These are phyloP conservation scores for Polyploca ridens DNA, from an alignment of 2,888 invertebrate genomes.

Conservation along the genomic window DNA sequence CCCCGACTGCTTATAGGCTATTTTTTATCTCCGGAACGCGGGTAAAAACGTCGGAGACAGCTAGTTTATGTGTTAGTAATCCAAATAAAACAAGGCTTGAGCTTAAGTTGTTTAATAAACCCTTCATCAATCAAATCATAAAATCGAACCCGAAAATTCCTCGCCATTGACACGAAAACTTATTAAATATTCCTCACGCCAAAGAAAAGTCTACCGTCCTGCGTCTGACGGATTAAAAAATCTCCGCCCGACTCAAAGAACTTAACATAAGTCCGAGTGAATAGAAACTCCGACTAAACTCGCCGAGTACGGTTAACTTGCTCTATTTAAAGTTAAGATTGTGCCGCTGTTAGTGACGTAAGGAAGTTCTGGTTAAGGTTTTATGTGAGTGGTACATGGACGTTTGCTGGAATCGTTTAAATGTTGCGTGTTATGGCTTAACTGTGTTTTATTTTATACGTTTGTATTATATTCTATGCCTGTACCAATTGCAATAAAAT, in stretches of 20 bases:
- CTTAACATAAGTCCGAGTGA: slow-evolving; percentile 12
- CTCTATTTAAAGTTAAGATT: slow-evolving; percentile 44
- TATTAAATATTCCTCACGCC: slow-evolving; percentile 9
- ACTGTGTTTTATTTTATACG: background rate
- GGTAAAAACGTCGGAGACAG: too few species aligned
- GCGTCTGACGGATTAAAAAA: slow-evolving; percentile 14
- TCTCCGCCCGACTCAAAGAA: slow-evolving; percentile 8
- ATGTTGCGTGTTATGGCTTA: background rate
- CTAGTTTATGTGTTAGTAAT: too few species aligned
- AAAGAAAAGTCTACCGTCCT: background rate
- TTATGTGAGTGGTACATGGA: background rate
- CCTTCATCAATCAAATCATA: background rate
- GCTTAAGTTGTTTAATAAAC: background rate
- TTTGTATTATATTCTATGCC: too few species aligned
- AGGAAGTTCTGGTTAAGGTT: slow-evolving; percentile 18
- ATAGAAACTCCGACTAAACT: slow-evolving; percentile 11
- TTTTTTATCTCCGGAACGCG: too few species aligned
- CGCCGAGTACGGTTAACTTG: slow-evolving; percentile 17
- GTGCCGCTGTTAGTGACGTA: slow-evolving; percentile 30
- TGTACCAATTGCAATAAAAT: too few species aligned
- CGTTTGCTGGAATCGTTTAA: background rate
- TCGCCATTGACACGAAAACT: slow-evolving; percentile 10
- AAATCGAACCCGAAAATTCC: background rate
- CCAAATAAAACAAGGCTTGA: too few species aligned
- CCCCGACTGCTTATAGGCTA: too few species aligned